Conservation (phyloP, 2,888 invertebrate species). For the Epinotia brunnichana region DNA sequence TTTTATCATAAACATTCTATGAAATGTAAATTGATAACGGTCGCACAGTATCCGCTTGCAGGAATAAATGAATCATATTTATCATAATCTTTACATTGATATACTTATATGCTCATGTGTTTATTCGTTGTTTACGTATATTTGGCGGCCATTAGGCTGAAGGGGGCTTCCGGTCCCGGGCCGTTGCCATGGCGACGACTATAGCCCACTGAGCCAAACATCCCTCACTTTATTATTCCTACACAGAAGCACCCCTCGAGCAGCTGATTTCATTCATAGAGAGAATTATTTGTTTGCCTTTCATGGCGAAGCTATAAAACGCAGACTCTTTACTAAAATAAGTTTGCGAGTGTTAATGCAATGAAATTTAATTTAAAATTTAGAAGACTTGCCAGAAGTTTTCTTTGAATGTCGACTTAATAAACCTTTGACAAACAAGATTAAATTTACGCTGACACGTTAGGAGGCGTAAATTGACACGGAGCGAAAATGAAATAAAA, state of each 20-base stretch:
- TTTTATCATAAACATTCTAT: conserved; percentile 25
- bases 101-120: background rate
- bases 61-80: conserved; percentile 1
- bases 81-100: conserved; percentile 11
- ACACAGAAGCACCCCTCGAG: conserved; percentile 59
- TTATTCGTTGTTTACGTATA: conserved; percentile 30
- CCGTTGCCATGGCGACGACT: conserved; percentile 64
- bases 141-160: conserved; percentile 47
- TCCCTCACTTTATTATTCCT: conserved; percentile 64
- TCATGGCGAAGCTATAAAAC: conserved; percentile 35
- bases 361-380: conserved; percentile 6
- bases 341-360: conserved; percentile 8
- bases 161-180: conserved; percentile 60
- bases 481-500: conserved; percentile 20
- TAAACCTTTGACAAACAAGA: conserved; percentile 6
- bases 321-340: conserved; percentile 9
- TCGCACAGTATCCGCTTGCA: background rate
- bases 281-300: conserved; percentile 47
- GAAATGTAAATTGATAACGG: conserved; percentile 10
- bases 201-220: conserved; percentile 56
- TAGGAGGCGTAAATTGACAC: conserved; percentile 12
- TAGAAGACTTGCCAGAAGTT: background rate
- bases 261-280: conserved; percentile 74
- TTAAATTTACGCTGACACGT: conserved; percentile 26
- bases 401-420: conserved; percentile 13